Evolutionary conservation across 2,888 invertebrate species (phyloP).

Genomic region (Oscheius sp.): DNA sequence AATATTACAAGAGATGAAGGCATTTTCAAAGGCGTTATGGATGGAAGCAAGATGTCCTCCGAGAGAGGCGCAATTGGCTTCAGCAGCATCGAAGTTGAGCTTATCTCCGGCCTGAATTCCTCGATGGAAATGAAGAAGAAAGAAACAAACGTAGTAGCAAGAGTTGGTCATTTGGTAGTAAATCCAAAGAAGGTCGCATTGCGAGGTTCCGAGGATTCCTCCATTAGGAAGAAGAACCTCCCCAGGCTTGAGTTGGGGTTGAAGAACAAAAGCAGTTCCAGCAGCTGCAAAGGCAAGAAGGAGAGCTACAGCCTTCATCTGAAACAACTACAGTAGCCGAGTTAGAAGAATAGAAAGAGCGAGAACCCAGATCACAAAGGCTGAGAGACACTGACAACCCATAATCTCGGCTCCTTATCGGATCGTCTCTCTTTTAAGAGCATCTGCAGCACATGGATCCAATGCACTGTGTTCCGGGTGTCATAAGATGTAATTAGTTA

Average conservation of each 20-base stretch:
- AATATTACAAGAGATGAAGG: slow-evolving; percentile 30
- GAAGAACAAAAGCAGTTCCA: neutral
- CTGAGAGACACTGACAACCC: neutral
- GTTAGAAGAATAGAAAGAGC: neutral
- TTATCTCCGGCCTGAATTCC: slow-evolving; percentile 25
- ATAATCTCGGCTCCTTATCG: neutral
- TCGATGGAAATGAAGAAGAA: neutral
- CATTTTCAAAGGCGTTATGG: slow-evolving; percentile 49
- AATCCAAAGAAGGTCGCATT: slow-evolving; percentile 28
- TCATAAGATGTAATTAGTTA: too few species aligned
- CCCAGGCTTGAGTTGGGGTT: neutral
- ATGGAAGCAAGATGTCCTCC: slow-evolving; percentile 54
- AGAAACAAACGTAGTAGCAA: slow-evolving; percentile 27
- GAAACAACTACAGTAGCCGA: too few species aligned
- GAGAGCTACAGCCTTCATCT: slow-evolving; percentile 13
- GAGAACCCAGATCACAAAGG: too few species aligned
- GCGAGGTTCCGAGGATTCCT: slow-evolving; percentile 11
- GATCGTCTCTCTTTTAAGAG: neutral
- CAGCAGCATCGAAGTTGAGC: slow-evolving; percentile 44
- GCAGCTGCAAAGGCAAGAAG: neutral
- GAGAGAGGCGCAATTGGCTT: slow-evolving; percentile 47
- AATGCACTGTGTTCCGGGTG: too few species aligned
- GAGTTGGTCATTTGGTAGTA: slow-evolving; percentile 32
- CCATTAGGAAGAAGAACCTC: slow-evolving; percentile 16
- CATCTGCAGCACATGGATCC: too few species aligned